These are phyloP conservation scores for Falco concolor DNA, from an alignment of 2,797 vertebrate genomes.

Conservation along the genomic window DNA sequence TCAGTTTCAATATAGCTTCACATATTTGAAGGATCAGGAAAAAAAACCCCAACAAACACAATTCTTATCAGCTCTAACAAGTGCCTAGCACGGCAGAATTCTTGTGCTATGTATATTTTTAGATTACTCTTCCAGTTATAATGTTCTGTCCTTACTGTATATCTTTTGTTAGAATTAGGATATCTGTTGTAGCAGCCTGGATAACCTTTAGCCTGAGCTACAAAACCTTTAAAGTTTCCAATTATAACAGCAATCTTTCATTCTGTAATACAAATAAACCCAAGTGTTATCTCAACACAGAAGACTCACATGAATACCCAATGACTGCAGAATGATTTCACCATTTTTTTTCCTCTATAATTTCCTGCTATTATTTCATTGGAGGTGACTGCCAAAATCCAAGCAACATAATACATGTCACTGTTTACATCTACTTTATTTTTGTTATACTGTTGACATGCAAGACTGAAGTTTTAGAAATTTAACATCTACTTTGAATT, in stretches of 20 bases:
- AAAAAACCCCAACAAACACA: background rate
- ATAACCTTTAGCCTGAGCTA: constrained; percentile 63
- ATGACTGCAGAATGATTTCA: constrained; percentile 58
- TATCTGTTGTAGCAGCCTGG: constrained; percentile 53
- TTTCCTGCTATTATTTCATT: constrained; percentile 73
- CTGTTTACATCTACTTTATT: constrained; percentile 54
- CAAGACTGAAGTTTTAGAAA: background rate
- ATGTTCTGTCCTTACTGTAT: constrained; percentile 30
- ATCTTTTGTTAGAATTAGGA: constrained; percentile 53
- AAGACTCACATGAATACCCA: constrained; percentile 57
- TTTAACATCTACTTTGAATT: background rate
- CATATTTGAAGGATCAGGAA: background rate
- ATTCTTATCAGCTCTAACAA: constrained; percentile 31
- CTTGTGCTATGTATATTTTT: constrained; percentile 46
- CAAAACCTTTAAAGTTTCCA: constrained; percentile 65
- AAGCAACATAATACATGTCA: constrained; percentile 33
- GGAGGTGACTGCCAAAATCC: constrained; percentile 32
- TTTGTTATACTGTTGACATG: constrained; percentile 26
- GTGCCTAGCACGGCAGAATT: constrained; percentile 41
- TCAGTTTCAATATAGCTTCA: background rate
- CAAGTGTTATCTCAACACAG: constrained; percentile 65
- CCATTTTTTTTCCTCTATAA: constrained; percentile 32
- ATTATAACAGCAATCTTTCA: constrained; percentile 66
- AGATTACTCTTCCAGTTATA: constrained; percentile 15
- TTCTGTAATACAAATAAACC: constrained; percentile 66